phyloP scores from a whole-genome alignment of 2,888 invertebrate genomes.

The Nephrotoma flavescens region DNA sequence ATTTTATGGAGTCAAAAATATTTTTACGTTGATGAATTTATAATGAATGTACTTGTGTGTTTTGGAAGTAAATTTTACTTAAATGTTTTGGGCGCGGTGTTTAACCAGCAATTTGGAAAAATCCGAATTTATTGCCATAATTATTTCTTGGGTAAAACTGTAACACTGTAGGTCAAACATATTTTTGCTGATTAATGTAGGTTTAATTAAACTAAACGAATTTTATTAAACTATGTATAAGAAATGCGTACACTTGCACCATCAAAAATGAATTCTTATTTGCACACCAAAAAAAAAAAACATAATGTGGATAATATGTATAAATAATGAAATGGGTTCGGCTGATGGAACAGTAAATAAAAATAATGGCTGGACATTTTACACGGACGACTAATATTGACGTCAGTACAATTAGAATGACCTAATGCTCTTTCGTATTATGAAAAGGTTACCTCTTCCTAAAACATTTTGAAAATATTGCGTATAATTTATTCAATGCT shows the following conservation, averaged over 20 bases:
- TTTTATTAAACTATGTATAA: background rate
- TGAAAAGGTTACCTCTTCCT: background rate
- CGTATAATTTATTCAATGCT: background rate
- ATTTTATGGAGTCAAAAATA: background rate
- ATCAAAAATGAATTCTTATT: background rate
- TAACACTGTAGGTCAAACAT: background rate
- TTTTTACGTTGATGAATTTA: background rate
- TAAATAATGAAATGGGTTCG: background rate
- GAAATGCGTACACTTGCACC: background rate
- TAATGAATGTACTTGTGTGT: background rate
- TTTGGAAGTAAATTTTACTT: background rate
- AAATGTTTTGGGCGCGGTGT: background rate
- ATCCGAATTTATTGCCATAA: background rate
- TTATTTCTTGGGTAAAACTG: background rate
- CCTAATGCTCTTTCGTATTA: background rate
- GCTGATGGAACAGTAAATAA: background rate
- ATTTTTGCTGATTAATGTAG: background rate
- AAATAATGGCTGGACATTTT: background rate
- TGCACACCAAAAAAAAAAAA: background rate
- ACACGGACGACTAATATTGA: background rate
- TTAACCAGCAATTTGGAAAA: background rate
- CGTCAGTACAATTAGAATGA: background rate
- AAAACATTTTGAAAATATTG: background rate
- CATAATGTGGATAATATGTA: background rate
- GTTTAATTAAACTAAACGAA: background rate